phyloP scores from a whole-genome alignment of 2,888 invertebrate genomes.

The Eupeodes latifasciatus region DNA sequence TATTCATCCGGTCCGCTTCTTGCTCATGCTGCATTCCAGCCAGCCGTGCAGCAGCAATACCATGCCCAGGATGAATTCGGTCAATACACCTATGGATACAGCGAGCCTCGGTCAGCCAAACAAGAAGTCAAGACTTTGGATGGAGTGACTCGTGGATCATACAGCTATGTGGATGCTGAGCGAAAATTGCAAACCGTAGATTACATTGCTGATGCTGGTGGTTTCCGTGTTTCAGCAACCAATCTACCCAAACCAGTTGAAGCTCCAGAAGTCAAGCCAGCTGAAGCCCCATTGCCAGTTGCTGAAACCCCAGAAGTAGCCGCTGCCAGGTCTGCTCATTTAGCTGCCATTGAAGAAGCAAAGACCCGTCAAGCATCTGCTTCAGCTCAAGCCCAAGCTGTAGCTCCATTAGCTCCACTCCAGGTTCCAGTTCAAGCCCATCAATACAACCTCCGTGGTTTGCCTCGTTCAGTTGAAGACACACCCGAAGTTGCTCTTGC shows the following conservation, averaged over 20 bases:
- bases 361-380: conserved; percentile 77
- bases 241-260: conserved; percentile 85
- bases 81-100: conserved; percentile 87
- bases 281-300: conserved; percentile 76
- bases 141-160: conserved; percentile 87
- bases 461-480: conserved; percentile 81
- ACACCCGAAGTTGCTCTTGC: conserved; percentile 84
- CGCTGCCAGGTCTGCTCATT: conserved; percentile 79
- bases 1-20: conserved; percentile 77
- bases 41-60: conserved; percentile 85
- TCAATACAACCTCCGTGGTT: conserved; percentile 29
- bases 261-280: conserved; percentile 76
- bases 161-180: conserved; percentile 86
- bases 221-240: conserved; percentile 87
- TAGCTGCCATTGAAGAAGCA: conserved; percentile 80
- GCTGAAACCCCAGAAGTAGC: conserved; percentile 80
- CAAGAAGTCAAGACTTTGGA: conserved; percentile 86
- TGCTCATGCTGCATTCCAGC: conserved; percentile 79
- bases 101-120: conserved; percentile 86
- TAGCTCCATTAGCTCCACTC: conserved; percentile 3
- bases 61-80: conserved; percentile 87
- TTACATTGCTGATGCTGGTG: conserved; percentile 86
- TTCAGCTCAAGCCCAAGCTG: not conserved
- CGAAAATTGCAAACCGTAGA: conserved; percentile 86
- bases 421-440: conserved; percentile 14